Evolutionary conservation across 1,140 invertebrate genomes (phyloP).

Genomic region (Plutomurus gul): DNA sequence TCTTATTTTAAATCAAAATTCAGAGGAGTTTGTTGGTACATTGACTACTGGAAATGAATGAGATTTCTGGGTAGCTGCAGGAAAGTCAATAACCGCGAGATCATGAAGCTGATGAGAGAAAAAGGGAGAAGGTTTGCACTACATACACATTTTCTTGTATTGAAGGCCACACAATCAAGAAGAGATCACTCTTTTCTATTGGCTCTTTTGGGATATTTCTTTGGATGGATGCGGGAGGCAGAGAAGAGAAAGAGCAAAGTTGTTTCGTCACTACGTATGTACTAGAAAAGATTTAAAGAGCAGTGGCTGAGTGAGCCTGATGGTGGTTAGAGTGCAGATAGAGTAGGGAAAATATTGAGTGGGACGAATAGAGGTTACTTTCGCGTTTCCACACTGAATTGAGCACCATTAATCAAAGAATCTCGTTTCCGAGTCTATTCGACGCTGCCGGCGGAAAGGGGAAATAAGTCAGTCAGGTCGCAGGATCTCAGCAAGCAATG

Average conservation of each 20-base stretch:
- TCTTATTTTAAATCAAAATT: not conserved
- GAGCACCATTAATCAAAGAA: constrained; percentile 29
- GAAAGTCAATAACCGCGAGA: not conserved
- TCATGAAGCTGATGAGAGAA: not conserved
- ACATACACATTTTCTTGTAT: constrained; percentile 6
- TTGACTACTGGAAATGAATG: not conserved
- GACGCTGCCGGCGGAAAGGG: constrained; percentile 16
- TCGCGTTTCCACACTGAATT: constrained; percentile 6
- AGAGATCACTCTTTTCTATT: constrained; percentile 1
- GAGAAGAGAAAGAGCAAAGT: not conserved
- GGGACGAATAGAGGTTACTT: not conserved
- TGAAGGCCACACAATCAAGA: constrained; percentile 11
- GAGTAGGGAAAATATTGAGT: not conserved
- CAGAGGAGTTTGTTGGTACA: not conserved
- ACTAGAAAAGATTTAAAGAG: not conserved
- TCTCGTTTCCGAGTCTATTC: constrained; percentile 19
- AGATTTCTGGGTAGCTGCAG: not conserved
- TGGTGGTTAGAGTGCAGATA: not conserved
- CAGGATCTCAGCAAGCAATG: not conserved
- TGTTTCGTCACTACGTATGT: not conserved
- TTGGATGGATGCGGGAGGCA: not conserved
- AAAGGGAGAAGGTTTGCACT: not conserved
- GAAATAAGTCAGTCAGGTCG: constrained; percentile 22
- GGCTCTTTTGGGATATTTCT: constrained; percentile 23
- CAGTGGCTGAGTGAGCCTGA: not conserved